phyloP scores from a whole-genome alignment of 2,797 vertebrate species.

The Buphagus erythrorhynchus region DNA sequence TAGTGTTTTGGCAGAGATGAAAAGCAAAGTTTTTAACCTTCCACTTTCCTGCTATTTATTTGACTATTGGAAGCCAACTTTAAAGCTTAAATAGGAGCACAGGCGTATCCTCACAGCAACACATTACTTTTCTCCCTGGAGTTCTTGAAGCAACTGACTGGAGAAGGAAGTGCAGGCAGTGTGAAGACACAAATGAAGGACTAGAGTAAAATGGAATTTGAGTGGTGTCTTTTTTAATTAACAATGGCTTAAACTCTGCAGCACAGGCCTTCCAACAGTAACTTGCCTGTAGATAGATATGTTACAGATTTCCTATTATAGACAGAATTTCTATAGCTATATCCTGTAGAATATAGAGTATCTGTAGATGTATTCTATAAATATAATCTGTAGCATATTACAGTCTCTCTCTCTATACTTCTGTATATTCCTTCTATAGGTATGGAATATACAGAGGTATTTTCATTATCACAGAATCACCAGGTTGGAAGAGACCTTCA shows the following conservation, averaged over 20 bases:
- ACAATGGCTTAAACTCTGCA: background rate
- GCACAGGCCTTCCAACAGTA: background rate
- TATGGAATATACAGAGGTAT: background rate
- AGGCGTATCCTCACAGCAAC: background rate
- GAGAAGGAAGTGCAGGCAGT: background rate
- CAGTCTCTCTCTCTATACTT: background rate
- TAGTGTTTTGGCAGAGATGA: slow-evolving; percentile 46
- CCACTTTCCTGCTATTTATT: slow-evolving; percentile 23
- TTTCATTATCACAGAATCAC: background rate
- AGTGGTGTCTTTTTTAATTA: slow-evolving; percentile 15
- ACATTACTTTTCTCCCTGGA: background rate
- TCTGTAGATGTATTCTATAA: background rate
- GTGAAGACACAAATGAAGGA: background rate
- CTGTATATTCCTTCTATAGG: background rate
- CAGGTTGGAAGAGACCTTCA: too few relatives aligned
- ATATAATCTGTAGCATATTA: background rate
- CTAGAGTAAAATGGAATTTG: background rate
- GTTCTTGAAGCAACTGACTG: background rate
- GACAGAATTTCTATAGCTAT: background rate
- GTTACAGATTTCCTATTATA: background rate
- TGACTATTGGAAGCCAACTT: slow-evolving; percentile 44
- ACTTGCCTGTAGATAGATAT: background rate
- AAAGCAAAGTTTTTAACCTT: slow-evolving; percentile 59
- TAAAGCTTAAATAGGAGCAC: slow-evolving; percentile 22
- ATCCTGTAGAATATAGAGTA: background rate